phyloP scores from a whole-genome alignment of 2,113 vertebrate species.

The Silurus asotus region DNA sequence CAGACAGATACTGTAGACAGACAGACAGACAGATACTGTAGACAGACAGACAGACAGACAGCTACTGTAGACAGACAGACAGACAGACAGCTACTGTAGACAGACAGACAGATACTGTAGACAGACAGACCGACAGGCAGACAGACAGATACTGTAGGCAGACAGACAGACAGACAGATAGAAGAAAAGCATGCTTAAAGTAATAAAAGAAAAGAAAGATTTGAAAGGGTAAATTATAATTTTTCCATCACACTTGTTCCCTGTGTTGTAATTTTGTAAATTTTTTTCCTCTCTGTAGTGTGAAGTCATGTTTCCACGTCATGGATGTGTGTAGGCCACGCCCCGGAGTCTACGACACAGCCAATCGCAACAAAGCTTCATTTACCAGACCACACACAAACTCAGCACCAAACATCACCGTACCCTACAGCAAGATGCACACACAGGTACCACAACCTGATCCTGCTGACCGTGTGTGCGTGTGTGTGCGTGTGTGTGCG shows the following conservation, averaged over 20 bases:
- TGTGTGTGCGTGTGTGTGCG: neutral
- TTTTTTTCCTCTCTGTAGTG: constrained; percentile 69
- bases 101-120: too few relatives aligned
- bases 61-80: too few relatives aligned
- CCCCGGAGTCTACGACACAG: constrained; percentile 78
- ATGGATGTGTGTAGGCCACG: constrained; percentile 94
- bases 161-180: neutral
- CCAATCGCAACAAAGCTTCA: constrained; percentile 87
- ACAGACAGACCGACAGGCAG: neutral
- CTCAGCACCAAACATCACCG: constrained; percentile 76
- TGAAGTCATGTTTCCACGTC: constrained; percentile 97
- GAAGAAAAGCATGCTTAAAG: neutral
- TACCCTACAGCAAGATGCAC: constrained; percentile 90
- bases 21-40: too few relatives aligned
- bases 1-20: too few relatives aligned
- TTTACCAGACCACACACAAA: constrained; percentile 83
- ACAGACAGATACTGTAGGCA: neutral
- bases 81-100: too few relatives aligned
- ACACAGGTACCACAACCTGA: constrained; percentile 78
- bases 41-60: too few relatives aligned
- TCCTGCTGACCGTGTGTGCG: neutral
- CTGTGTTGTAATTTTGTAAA: neutral
- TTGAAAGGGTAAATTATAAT: neutral
- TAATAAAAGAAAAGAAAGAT: neutral
- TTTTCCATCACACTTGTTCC: neutral